phyloP scores from a whole-genome alignment of 1,140 invertebrate genomes.

The Papilio machaon region DNA sequence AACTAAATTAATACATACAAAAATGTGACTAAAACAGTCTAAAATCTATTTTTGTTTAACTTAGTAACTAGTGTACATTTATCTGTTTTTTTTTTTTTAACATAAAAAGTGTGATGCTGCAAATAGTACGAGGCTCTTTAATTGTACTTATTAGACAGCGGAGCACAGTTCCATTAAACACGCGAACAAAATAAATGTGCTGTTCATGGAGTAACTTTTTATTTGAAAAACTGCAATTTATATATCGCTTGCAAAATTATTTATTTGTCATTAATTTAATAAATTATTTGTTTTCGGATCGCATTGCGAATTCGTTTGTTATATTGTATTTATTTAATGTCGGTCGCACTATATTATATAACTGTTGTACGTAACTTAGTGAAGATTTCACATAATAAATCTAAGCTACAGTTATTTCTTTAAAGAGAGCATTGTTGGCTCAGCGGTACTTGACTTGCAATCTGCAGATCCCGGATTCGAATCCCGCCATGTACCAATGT shows the following conservation, averaged over 20 bases:
- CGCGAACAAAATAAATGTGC: background rate
- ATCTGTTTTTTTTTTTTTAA: background rate
- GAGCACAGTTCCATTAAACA: background rate
- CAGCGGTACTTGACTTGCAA: no score
- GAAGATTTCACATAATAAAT: no score
- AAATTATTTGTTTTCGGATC: background rate
- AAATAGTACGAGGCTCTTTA: background rate
- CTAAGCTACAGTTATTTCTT: no score
- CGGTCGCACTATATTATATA: background rate
- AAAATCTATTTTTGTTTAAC: background rate
- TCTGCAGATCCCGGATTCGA: no score
- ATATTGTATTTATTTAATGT: background rate
- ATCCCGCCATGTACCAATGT: no score
- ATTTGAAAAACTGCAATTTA: background rate
- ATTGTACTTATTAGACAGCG: slow-evolving; percentile 1
- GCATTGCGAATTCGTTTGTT: background rate
- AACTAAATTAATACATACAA: no score
- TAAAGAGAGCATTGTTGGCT: no score
- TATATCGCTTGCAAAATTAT: slow-evolving; percentile 3
- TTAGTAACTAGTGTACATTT: background rate
- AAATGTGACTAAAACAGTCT: no score
- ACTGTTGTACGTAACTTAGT: no score
- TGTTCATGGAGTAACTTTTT: background rate
- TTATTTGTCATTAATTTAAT: background rate
- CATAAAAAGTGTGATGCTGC: background rate